phyloP scores from a whole-genome alignment of 2,113 vertebrate species.

The Rhinogobius similis region DNA sequence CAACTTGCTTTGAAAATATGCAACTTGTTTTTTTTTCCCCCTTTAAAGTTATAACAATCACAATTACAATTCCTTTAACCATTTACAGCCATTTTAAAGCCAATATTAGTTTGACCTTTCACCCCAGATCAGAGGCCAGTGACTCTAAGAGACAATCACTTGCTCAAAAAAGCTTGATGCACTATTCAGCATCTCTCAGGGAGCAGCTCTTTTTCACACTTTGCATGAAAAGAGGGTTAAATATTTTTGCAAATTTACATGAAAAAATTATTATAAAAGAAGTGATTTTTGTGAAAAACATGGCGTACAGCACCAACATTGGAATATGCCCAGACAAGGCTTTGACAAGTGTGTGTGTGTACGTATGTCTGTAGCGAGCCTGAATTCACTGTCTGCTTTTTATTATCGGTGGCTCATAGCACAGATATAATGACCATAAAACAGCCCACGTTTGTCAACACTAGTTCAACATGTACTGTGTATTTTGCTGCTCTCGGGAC shows the following conservation, averaged over 20 bases:
- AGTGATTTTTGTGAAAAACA: constrained; percentile 66
- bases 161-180: constrained; percentile 70
- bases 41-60: constrained; percentile 1
- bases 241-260: constrained; percentile 74
- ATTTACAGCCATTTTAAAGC: constrained; percentile 9
- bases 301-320: constrained; percentile 52
- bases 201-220: constrained; percentile 75
- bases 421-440: constrained; percentile 30
- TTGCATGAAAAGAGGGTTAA: constrained; percentile 78
- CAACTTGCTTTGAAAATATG: constrained; percentile 5
- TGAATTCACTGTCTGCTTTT: constrained; percentile 79
- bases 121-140: constrained; percentile 61
- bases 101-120: constrained; percentile 31
- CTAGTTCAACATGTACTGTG: constrained; percentile 54
- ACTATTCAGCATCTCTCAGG: constrained; percentile 76
- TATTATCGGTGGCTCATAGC: constrained; percentile 38
- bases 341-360: constrained; percentile 79
- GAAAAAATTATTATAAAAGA: constrained; percentile 56
- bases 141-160: constrained; percentile 75
- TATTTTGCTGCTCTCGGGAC: constrained; percentile 70
- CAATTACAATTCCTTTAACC: constrained; percentile 14
- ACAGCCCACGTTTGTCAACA: constrained; percentile 44
- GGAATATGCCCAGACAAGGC: constrained; percentile 88
- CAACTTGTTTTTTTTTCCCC: constrained; percentile 6
- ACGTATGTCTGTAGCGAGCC: constrained; percentile 50